Evolutionary conservation across 2,888 invertebrate species (phyloP).

Genomic region (Trachelus tabidus): DNA sequence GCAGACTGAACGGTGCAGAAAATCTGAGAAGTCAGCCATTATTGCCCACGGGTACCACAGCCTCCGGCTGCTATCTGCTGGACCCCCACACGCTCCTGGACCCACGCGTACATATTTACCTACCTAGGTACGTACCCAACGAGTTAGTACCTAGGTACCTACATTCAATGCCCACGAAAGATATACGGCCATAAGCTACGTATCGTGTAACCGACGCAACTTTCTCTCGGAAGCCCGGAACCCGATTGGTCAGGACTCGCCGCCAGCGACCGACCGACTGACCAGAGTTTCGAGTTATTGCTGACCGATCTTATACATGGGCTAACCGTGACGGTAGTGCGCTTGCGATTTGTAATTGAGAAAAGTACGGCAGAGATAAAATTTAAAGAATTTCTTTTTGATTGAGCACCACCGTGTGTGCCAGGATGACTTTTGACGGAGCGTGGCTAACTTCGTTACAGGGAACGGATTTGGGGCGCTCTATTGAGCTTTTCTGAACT

Average conservation of each 20-base stretch:
- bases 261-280: constrained; percentile 21
- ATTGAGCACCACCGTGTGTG: background rate
- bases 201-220: constrained; percentile 31
- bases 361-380: background rate
- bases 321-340: constrained; percentile 6
- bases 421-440: background rate
- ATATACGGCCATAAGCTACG: constrained; percentile 24
- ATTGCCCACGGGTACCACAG: constrained; percentile 43
- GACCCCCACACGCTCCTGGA: background rate
- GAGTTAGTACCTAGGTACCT: background rate
- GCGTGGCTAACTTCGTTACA: background rate
- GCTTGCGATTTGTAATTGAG: background rate
- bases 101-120: constrained; percentile 9
- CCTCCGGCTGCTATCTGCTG: constrained; percentile 16
- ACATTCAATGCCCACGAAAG: background rate
- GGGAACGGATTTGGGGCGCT: background rate
- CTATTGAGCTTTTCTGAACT: background rate
- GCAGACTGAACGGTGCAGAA: constrained; percentile 38
- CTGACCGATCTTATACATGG: constrained; percentile 14
- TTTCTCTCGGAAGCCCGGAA: constrained; percentile 41
- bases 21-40: constrained; percentile 55
- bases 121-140: background rate
- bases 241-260: constrained; percentile 28
- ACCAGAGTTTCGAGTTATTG: constrained; percentile 22
- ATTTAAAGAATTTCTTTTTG: background rate